Base-by-base conservation (phyloP, 2,113 vertebrate genomes). In the Monarcha castaneiventris region DNA sequence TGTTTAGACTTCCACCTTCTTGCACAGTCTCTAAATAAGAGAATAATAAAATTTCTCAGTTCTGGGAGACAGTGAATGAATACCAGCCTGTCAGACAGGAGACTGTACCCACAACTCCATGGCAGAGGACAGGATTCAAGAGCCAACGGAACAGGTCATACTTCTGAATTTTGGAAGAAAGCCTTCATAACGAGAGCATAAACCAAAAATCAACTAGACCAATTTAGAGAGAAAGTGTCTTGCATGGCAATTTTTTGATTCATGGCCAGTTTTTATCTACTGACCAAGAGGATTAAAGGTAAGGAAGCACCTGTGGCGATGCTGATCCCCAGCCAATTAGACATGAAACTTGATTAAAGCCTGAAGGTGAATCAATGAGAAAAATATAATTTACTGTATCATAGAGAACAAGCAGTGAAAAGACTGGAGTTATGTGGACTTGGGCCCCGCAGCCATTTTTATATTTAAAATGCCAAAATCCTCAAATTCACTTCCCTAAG, bases 11-110 rank as follows among this genome's bases (percentile, higher is more conserved):
- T 95, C 61, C 72, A 93, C 68, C 62, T 90, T 76, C 55, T 73
- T 41, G 69, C 51, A 63, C 56, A 94, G 90, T 85, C 93, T 96
- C 96, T 96, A 91, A 84, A n/a, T 85, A 96, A 96, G 90, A 96
- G 87, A 96, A 64, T 9, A 87, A 79, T 11, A 11, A 35, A 90
- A 32, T 33, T 63, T 39, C 29, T 41, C 87, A 32, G 32, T 69
- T 90, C 39, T 66, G 48, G 51, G 44, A 91, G 66, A 49, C 61
- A 80, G 33, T 5, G 14, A 55, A 79, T 30, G 51, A 91, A 54
- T 66, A 94, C 13, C 30, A 91, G 61, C 48, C 35, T 52, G 39
- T 43, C 64, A 63, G 72, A 87, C 54, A 67, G 73, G 52, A 41
- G 20, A 11, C 3, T 41, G 39, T 16, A 52, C 30, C 67, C 88